These are phyloP conservation scores for Tanypteryx hageni DNA, from an alignment of 2,888 invertebrate genomes.

Conservation along the genomic window DNA sequence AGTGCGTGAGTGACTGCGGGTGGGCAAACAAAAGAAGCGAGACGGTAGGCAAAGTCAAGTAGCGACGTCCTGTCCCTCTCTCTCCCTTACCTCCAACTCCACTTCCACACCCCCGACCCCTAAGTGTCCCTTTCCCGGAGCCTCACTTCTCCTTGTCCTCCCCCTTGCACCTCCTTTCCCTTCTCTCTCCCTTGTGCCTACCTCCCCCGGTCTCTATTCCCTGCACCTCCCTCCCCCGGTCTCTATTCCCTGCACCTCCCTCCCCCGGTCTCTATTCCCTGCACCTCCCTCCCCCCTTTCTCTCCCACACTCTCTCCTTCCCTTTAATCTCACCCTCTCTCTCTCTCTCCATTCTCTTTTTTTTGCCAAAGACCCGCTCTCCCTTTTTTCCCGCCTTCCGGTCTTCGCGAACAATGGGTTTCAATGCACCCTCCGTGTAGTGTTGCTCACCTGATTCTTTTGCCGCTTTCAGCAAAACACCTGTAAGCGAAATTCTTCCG, in stretches of 20 bases:
- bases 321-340: no score
- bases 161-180: background rate
- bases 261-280: background rate
- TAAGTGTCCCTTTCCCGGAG: background rate
- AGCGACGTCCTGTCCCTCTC: conserved; percentile 41
- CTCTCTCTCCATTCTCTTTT: background rate
- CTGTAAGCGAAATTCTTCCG: background rate
- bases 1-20: conserved; percentile 40
- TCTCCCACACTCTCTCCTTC: background rate
- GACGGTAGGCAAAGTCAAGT: conserved; percentile 54
- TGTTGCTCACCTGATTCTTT: conserved; percentile 22
- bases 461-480: background rate
- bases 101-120: background rate
- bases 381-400: conserved; percentile 16
- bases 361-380: background rate
- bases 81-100: background rate
- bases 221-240: background rate
- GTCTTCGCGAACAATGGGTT: conserved; percentile 16
- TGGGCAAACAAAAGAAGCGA: conserved; percentile 59
- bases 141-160: background rate
- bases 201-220: no score
- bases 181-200: no score
- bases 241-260: background rate
- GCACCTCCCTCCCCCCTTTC: background rate
- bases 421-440: background rate